Evolutionary conservation across 2,113 vertebrate species (phyloP).

Genomic region (Bubalus kerabau): DNA sequence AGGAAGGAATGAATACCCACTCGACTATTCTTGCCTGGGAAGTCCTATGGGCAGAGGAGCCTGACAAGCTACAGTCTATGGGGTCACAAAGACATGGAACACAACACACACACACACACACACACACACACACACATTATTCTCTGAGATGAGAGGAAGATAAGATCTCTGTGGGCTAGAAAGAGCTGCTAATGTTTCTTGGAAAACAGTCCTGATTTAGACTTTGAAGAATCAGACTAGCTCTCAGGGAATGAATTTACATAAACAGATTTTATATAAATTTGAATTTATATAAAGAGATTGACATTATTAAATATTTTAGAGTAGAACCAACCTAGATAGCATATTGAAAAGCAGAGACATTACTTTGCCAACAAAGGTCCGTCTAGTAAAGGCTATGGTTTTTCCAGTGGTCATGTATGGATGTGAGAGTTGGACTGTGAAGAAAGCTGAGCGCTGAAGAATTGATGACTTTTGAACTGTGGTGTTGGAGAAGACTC

Average conservation of each 20-base stretch:
- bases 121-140: background rate
- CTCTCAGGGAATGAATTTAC: background rate
- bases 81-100: background rate
- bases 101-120: background rate
- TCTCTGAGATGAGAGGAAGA: background rate
- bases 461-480: too few relatives aligned
- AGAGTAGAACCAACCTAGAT: background rate
- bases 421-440: too few relatives aligned
- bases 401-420: too few relatives aligned
- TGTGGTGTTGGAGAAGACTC: too few relatives aligned
- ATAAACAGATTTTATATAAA: background rate
- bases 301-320: background rate
- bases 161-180: background rate
- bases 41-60: background rate
- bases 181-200: background rate
- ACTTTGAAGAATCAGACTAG: background rate
- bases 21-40: background rate
- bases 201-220: background rate
- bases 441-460: rapidly evolving
- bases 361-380: too few relatives aligned
- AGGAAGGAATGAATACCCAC: background rate
- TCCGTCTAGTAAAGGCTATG: too few relatives aligned
- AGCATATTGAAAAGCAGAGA: too few relatives aligned
- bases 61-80: background rate
- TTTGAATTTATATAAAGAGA: background rate